Conservation (phyloP, 1,140 invertebrate genomes). For the Megalonaias nervosa region DNA sequence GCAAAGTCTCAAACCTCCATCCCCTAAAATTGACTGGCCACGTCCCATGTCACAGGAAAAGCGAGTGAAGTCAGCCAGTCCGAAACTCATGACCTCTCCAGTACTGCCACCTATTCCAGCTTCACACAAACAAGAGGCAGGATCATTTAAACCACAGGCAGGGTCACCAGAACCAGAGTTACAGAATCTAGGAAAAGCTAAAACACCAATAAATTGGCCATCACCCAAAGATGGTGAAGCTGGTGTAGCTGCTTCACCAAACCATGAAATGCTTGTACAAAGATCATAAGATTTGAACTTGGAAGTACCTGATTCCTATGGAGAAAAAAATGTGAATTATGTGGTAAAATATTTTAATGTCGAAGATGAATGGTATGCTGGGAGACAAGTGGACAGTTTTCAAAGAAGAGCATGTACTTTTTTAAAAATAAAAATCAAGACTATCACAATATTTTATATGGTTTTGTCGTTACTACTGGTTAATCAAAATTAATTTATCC, state of each 20-base stretch:
- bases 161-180: constrained; percentile 1
- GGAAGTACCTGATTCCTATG: too few species aligned
- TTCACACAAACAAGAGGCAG: constrained; percentile 6
- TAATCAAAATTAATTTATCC: too few species aligned
- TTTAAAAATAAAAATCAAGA: too few species aligned
- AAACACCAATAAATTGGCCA: constrained; percentile 17
- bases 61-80: constrained; percentile 25
- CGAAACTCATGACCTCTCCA: constrained; percentile 2
- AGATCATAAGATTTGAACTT: too few species aligned
- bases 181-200: background rate
- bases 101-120: background rate
- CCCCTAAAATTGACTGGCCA: constrained; percentile 32
- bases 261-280: too few species aligned
- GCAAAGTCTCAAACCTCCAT: constrained; percentile 20
- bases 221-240: constrained; percentile 16
- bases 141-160: constrained; percentile 3
- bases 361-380: too few species aligned
- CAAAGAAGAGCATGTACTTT: too few species aligned
- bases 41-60: constrained; percentile 25
- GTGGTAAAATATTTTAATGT: too few species aligned
- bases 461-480: too few species aligned
- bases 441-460: too few species aligned
- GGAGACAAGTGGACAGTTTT: too few species aligned
- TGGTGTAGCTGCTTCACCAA: constrained; percentile 7
- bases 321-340: too few species aligned